phyloP scores from a whole-genome alignment of 2,888 invertebrate genomes.

The Scelioninae gen. 1 region DNA sequence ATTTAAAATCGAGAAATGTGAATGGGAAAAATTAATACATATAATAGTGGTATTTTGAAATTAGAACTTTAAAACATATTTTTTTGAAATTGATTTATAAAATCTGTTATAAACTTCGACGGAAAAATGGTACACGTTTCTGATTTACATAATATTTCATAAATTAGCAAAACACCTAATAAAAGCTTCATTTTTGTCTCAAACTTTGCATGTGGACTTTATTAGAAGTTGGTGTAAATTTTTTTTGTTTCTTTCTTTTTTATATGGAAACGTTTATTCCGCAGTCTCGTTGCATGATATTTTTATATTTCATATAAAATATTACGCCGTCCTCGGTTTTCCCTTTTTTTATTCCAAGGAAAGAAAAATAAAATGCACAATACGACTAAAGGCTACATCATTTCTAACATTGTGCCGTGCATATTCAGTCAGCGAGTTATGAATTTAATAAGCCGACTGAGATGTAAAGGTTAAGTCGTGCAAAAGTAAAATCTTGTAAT shows the following conservation, averaged over 20 bases:
- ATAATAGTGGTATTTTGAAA: too few species aligned
- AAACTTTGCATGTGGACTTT: too few species aligned
- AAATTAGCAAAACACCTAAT: too few species aligned
- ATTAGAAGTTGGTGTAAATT: too few species aligned
- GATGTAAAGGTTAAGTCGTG: constrained; percentile 40
- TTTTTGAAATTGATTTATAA: too few species aligned
- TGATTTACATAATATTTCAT: too few species aligned
- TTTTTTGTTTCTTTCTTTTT: neutral
- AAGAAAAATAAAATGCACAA: constrained; percentile 25
- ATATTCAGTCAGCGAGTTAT: constrained; percentile 32
- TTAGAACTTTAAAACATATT: too few species aligned
- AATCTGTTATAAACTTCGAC: too few species aligned
- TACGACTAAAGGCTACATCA: constrained; percentile 8
- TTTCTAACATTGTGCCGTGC: constrained; percentile 9
- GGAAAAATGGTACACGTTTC: too few species aligned
- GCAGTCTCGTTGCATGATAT: neutral
- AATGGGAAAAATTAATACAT: too few species aligned
- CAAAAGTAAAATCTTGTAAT: constrained; percentile 48
- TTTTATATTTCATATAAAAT: constrained; percentile 12
- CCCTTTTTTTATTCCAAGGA: neutral
- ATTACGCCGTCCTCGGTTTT: neutral
- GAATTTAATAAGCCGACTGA: constrained; percentile 48
- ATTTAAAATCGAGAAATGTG: too few species aligned
- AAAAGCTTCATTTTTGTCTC: too few species aligned
- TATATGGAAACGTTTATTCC: constrained; percentile 6